Evolutionary conservation across 2,888 invertebrate genomes (phyloP).

Genomic region (Branchellion lobata): DNA sequence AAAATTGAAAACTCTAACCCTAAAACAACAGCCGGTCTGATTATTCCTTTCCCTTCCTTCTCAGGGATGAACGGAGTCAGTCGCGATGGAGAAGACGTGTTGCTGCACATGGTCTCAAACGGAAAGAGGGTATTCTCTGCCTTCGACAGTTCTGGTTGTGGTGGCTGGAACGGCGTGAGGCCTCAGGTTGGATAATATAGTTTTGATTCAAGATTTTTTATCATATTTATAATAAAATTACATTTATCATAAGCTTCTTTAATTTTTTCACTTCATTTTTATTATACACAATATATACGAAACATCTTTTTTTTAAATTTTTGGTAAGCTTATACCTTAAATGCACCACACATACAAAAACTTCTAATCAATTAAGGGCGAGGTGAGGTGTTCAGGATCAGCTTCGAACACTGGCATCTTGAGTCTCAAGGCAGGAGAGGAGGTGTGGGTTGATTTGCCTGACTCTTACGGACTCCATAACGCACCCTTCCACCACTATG

Average conservation of each 20-base stretch:
- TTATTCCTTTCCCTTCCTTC: too few relatives aligned
- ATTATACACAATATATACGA: too few relatives aligned
- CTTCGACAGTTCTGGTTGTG: slow-evolving; percentile 52
- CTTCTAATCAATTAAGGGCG: too few relatives aligned
- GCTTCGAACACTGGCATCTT: slow-evolving; percentile 50
- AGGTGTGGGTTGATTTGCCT: slow-evolving; percentile 51
- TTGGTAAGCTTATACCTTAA: too few relatives aligned
- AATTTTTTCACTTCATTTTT: too few relatives aligned
- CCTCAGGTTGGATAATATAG: neutral
- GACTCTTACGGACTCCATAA: slow-evolving; percentile 52
- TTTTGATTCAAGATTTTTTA: too few relatives aligned
- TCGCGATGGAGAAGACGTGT: slow-evolving; percentile 50
- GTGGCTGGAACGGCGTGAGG: slow-evolving; percentile 43
- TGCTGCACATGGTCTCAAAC: slow-evolving; percentile 51
- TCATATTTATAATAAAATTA: too few relatives aligned
- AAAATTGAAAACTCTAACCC: too few relatives aligned
- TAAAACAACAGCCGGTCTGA: too few relatives aligned
- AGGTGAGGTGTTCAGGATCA: slow-evolving; percentile 50
- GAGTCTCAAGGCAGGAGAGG: slow-evolving; percentile 49
- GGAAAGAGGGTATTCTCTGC: slow-evolving; percentile 52
- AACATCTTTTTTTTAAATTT: too few relatives aligned
- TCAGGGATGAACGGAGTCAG: slow-evolving; percentile 49
- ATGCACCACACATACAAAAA: too few relatives aligned
- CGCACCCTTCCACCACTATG: slow-evolving; percentile 52
- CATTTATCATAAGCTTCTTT: too few relatives aligned